Evolutionary conservation across 2,888 invertebrate genomes (phyloP).

Genomic region (Acronicta psi): DNA sequence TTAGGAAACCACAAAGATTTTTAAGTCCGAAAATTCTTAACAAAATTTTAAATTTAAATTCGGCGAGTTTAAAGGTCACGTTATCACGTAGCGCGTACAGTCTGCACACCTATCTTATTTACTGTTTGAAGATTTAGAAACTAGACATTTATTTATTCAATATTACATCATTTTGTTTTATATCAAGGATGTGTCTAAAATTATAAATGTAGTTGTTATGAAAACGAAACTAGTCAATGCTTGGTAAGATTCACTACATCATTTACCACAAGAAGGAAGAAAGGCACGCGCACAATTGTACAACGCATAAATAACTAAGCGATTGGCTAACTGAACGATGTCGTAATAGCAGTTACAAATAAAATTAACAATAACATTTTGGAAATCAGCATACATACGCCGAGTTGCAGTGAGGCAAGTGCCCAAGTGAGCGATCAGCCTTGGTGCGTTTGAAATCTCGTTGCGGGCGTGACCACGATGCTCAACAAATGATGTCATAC

Average conservation of each 20-base stretch:
- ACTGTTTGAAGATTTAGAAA: background rate
- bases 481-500: conserved; percentile 84
- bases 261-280: conserved; percentile 4
- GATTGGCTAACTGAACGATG: conserved; percentile 23
- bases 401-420: conserved; percentile 52
- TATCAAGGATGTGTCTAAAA: background rate
- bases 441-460: conserved; percentile 73
- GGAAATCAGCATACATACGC: conserved; percentile 41
- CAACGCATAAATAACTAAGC: conserved; percentile 30
- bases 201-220: background rate
- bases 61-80: background rate
- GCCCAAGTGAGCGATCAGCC: conserved; percentile 68
- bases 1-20: conserved; percentile 34
- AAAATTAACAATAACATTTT: conserved; percentile 50
- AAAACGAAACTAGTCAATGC: conserved; percentile 8
- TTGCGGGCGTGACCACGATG: conserved; percentile 77
- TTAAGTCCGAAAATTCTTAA: background rate
- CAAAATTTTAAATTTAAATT: conserved; percentile 1
- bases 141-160: no score
- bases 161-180: background rate
- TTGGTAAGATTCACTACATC: conserved; percentile 14
- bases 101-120: background rate
- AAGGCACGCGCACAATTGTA: conserved; percentile 12
- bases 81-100: background rate
- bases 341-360: conserved; percentile 36